These are phyloP conservation scores for Romanogobio albipinnatus DNA, from an alignment of 2,113 vertebrate species.

Conservation along the genomic window DNA sequence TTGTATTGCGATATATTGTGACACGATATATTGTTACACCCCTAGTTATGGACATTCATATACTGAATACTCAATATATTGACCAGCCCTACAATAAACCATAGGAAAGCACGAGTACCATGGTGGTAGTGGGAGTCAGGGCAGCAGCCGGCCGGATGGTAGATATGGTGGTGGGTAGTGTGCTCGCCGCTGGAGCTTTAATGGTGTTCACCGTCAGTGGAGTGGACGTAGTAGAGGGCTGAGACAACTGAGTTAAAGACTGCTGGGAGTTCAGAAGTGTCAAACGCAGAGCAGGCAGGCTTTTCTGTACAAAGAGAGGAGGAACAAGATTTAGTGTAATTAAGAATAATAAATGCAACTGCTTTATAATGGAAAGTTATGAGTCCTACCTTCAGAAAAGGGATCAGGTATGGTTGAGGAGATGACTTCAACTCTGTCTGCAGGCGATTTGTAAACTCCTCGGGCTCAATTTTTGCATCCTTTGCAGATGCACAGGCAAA, in stretches of 20 bases:
- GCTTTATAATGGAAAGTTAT: background rate
- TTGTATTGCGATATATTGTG: too few species aligned
- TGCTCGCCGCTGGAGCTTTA: constrained; percentile 64
- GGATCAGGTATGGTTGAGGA: constrained; percentile 88
- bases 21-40: too few species aligned
- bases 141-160: constrained; percentile 75
- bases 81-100: background rate
- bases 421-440: constrained; percentile 89
- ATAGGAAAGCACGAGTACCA: constrained; percentile 73
- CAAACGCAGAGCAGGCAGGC: constrained; percentile 86
- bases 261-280: constrained; percentile 85
- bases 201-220: constrained; percentile 39
- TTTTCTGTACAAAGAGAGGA: constrained; percentile 75
- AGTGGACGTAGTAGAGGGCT: constrained; percentile 71
- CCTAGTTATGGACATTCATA: too few species aligned
- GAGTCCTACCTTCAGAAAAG: constrained; percentile 84
- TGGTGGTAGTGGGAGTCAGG: constrained; percentile 70
- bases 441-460: constrained; percentile 88
- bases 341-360: background rate
- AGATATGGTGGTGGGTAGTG: constrained; percentile 72
- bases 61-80: background rate
- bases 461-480: constrained; percentile 89
- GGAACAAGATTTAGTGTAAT: background rate
- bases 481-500: constrained; percentile 54
- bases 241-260: constrained; percentile 75